A percentile compares a stretch with the other conserved stretches of the same genome.
Evolutionary conservation across 2,113 vertebrate genomes (phyloP).

Genomic region (Micromys minutus): DNA sequence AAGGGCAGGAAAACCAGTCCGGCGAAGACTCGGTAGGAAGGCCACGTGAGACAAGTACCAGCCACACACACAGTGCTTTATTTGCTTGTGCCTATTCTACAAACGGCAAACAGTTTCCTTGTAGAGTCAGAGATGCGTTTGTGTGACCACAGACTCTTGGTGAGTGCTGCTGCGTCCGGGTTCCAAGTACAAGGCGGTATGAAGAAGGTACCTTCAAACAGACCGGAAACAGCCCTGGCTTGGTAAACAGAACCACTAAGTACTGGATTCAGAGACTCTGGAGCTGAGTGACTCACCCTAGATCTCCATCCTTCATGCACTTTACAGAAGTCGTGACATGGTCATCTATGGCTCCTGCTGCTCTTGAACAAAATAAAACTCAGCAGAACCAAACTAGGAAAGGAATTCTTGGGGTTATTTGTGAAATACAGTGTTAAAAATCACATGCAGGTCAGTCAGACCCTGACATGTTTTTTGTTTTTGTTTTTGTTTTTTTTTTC

Average conservation of each 20-base stretch:
- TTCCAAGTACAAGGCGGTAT: background rate
- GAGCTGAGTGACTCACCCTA: background rate
- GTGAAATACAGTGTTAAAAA: background rate
- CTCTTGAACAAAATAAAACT: slow-evolving; percentile 26
- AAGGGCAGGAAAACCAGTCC: background rate
- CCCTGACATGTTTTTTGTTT: background rate
- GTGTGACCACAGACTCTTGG: background rate
- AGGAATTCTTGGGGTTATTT: background rate
- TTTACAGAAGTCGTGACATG: background rate
- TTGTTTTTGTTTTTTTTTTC: no score
- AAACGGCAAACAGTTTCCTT: slow-evolving; percentile 25
- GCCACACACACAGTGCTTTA: background rate
- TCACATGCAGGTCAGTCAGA: background rate
- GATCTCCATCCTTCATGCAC: background rate
- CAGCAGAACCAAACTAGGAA: background rate
- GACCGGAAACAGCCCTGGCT: slow-evolving; percentile 20
- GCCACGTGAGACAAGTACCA: background rate
- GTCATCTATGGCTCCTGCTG: background rate
- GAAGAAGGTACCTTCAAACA: slow-evolving; percentile 8
- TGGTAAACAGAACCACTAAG: slow-evolving; percentile 20
- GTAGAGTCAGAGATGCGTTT: background rate
- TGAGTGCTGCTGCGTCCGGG: background rate
- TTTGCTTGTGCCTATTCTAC: background rate
- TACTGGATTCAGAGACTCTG: slow-evolving; percentile 3
- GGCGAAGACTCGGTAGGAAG: background rate